Evolutionary conservation across 2,113 vertebrate species (phyloP).

Genomic region (Neogale vison): DNA sequence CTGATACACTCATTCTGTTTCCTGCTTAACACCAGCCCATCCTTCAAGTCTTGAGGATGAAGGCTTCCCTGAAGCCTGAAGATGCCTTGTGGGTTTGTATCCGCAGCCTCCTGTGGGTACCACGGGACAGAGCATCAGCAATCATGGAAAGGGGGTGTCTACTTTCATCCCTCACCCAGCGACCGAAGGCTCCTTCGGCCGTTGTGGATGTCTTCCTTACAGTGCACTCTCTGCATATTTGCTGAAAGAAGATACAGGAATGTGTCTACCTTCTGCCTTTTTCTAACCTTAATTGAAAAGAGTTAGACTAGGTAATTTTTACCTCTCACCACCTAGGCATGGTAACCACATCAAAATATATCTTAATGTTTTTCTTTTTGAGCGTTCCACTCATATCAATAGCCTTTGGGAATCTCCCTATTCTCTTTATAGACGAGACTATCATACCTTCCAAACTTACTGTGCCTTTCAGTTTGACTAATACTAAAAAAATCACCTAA

Average conservation of each 20-base stretch:
- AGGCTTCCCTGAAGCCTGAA: neutral
- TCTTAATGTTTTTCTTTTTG: neutral
- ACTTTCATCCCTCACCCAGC: neutral
- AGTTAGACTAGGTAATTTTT: neutral
- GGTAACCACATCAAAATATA: neutral
- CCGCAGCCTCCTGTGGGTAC: neutral
- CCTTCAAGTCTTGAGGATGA: neutral
- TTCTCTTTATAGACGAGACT: slow-evolving; percentile 35
- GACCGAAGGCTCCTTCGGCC: neutral
- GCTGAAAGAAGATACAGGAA: neutral
- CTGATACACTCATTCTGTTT: neutral
- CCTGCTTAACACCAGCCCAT: neutral
- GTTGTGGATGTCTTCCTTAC: fast-evolving
- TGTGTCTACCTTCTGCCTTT: neutral
- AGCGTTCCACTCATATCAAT: slow-evolving; percentile 22
- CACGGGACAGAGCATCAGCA: neutral
- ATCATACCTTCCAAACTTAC: slow-evolving; percentile 25
- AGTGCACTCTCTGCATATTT: neutral
- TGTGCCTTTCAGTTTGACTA: slow-evolving; percentile 64
- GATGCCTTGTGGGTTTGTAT: neutral
- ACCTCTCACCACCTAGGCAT: neutral
- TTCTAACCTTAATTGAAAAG: neutral
- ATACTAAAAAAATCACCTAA: slow-evolving; percentile 65
- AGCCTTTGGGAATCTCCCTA: slow-evolving; percentile 60
- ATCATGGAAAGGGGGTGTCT: neutral